These are phyloP conservation scores for Oreonectes daqikongensis DNA, from an alignment of 2,797 vertebrate species.

Conservation along the genomic window DNA sequence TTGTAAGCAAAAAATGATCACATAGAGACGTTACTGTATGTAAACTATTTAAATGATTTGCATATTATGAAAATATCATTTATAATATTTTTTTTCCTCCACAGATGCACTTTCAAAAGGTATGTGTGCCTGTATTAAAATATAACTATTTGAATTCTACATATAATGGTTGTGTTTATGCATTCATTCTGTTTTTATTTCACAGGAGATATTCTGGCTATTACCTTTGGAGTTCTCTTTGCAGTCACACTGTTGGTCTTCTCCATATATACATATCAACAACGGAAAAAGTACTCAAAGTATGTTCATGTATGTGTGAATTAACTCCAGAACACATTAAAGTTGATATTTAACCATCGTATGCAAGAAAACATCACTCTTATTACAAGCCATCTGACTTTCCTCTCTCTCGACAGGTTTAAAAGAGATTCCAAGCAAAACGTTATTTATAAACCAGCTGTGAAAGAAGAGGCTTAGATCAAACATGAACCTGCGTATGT, in stretches of 20 bases:
- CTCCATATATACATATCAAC: slow-evolving; percentile 56
- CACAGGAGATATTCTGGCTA: slow-evolving; percentile 63
- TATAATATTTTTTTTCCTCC: slow-evolving; percentile 12
- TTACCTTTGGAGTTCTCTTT: slow-evolving; percentile 63
- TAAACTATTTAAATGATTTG: too few species aligned
- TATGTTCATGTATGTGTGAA: slow-evolving; percentile 38
- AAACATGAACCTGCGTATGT: neutral
- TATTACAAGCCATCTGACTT: neutral
- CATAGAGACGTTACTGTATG: too few species aligned
- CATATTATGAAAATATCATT: too few species aligned
- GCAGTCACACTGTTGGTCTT: slow-evolving; percentile 61
- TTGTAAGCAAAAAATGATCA: too few species aligned
- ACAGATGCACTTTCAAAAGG: slow-evolving; percentile 53
- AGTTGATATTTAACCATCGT: neutral
- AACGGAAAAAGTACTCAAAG: slow-evolving; percentile 58
- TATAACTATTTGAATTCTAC: neutral
- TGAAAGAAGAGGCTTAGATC: slow-evolving; percentile 57
- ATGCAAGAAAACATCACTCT: too few species aligned
- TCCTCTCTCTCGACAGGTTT: slow-evolving; percentile 51
- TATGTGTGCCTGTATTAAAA: slow-evolving; percentile 5
- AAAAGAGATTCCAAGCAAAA: slow-evolving; percentile 60
- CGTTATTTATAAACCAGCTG: slow-evolving; percentile 65
- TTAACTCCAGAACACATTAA: neutral
- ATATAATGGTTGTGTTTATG: neutral
- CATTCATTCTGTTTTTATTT: neutral